phyloP scores from a whole-genome alignment of 2,113 vertebrate genomes.

The chimpanzee (Pan troglodytes) region NHGRI_mPanTro3-v2.1_pri NC_086015.1:60376001-60376500 shows the following conservation, averaged over 20 bases:
- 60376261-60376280: background rate
- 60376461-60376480: background rate
- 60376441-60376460: background rate
- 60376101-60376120: background rate
- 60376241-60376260: background rate
- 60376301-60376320: background rate
- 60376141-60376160: background rate
- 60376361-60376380: background rate
- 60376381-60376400: background rate
- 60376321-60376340: background rate
- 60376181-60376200: background rate
- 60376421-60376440: background rate
- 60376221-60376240: background rate
- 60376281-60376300: background rate
- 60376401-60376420: background rate
- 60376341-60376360: background rate
- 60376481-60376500: background rate
- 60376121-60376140: background rate
- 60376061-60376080: background rate
- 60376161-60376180: background rate
- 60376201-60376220: background rate
- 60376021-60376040: background rate
- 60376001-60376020: background rate
- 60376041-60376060: background rate
- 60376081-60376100: background rate